Evolutionary conservation across 2,888 invertebrate genomes (phyloP).

Genomic region (Melinaea marsaeus): DNA sequence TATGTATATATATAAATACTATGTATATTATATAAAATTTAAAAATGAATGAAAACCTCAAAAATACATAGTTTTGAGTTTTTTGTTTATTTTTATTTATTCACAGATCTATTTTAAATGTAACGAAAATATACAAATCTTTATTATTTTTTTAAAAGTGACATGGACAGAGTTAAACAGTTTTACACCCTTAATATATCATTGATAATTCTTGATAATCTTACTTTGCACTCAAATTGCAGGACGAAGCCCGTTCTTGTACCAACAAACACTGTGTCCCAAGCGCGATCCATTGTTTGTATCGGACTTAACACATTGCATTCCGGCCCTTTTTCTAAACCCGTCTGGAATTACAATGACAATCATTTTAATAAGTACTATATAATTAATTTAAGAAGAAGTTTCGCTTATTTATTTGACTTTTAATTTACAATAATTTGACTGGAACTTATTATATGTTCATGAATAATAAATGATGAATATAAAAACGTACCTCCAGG

Average conservation of each 20-base stretch:
- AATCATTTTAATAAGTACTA: neutral
- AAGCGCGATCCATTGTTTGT: conserved; percentile 85
- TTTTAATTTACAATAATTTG: too few relatives aligned
- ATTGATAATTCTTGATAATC: neutral
- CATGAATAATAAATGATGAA: neutral
- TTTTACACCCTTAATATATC: neutral
- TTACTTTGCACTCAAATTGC: conserved; percentile 82
- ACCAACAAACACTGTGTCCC: conserved; percentile 85
- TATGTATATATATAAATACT: too few relatives aligned
- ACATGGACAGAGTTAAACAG: neutral
- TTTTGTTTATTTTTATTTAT: too few relatives aligned
- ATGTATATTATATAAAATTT: too few relatives aligned
- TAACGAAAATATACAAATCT: too few relatives aligned
- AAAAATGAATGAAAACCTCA: too few relatives aligned
- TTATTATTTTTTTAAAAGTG: too few relatives aligned
- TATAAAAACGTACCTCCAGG: conserved; percentile 62
- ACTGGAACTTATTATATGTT: conserved; percentile 1
- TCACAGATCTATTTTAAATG: too few relatives aligned
- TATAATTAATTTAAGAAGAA: too few relatives aligned
- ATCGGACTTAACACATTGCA: conserved; percentile 80
- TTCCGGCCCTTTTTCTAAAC: conserved; percentile 70
- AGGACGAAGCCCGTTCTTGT: conserved; percentile 84
- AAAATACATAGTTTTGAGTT: too few relatives aligned
- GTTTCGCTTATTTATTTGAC: too few relatives aligned
- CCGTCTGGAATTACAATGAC: conserved; percentile 61